Percentiles rank a stretch among this genome's conserved stretches.
Evolutionary conservation across 2,113 vertebrate species (phyloP).

Genomic region (Meleagris gallopavo): DNA sequence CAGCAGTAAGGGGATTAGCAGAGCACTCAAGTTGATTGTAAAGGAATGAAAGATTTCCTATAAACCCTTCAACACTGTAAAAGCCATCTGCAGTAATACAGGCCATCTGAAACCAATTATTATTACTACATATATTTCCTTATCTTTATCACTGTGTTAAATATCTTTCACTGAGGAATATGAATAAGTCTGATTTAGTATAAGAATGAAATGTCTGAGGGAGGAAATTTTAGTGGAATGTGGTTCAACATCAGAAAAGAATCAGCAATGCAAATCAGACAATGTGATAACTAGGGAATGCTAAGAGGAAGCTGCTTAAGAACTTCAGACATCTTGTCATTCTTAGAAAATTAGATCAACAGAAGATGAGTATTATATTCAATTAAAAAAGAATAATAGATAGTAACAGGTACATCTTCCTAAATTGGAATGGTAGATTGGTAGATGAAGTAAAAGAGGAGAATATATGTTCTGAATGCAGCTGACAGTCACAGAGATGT

Average conservation of each 20-base stretch:
- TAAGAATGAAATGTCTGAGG: slow-evolving; percentile 42
- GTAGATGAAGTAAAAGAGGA: neutral
- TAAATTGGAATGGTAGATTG: neutral
- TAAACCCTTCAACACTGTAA: neutral
- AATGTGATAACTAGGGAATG: slow-evolving; percentile 8
- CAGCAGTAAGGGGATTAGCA: neutral
- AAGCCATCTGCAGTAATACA: neutral
- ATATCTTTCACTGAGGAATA: slow-evolving; percentile 23
- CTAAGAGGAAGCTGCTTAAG: slow-evolving; percentile 21
- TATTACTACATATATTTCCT: neutral
- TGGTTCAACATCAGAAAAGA: slow-evolving; percentile 56
- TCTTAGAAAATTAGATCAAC: slow-evolving; percentile 34
- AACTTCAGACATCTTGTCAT: slow-evolving; percentile 49
- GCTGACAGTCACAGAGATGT: neutral
- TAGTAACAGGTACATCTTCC: slow-evolving; percentile 2
- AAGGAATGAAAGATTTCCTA: neutral
- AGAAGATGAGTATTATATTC: slow-evolving; percentile 7
- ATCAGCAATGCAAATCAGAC: slow-evolving; percentile 64
- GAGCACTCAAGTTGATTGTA: neutral
- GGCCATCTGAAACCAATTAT: neutral
- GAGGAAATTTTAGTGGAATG: slow-evolving; percentile 60
- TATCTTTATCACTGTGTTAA: slow-evolving; percentile 8
- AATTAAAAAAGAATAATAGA: neutral
- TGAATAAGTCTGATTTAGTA: slow-evolving; percentile 19
- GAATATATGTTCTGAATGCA: neutral